Evolutionary conservation across 2,797 vertebrate species (phyloP).

Genomic region (Chiloscyllium punctatum): DNA sequence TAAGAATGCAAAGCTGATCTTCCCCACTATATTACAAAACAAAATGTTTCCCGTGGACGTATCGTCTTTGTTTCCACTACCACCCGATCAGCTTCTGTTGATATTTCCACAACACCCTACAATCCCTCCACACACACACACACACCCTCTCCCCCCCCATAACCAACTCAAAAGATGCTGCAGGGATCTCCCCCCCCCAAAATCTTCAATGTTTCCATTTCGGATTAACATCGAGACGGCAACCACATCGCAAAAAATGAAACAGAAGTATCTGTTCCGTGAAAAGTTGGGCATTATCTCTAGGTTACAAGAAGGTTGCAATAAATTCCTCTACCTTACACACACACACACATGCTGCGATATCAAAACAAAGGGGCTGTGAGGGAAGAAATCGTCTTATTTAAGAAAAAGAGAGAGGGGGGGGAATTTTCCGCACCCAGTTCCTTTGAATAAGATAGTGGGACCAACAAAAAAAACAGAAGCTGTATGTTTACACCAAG

Average conservation of each 20-base stretch:
- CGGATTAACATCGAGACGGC: too few relatives aligned
- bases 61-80: not conserved
- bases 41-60: not conserved
- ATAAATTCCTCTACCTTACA: not conserved
- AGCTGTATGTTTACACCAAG: not conserved
- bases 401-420: not conserved
- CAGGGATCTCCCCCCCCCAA: not conserved
- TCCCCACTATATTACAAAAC: not conserved
- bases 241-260: not conserved
- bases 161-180: too few relatives aligned
- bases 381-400: conserved; percentile 15
- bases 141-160: not conserved
- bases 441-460: too few relatives aligned
- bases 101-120: not conserved
- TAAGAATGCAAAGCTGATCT: not conserved
- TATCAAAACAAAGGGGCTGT: too few relatives aligned
- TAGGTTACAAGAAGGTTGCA: too few relatives aligned
- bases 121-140: not conserved
- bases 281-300: not conserved
- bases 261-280: not conserved
- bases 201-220: not conserved
- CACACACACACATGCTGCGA: too few relatives aligned
- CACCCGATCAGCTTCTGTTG: not conserved
- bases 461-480: too few relatives aligned
- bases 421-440: not conserved